Evolutionary conservation across 2,888 invertebrate genomes (phyloP), one percentile per base, ranked within the genome.

Genomic region (Caenorhabditis panamensis): DNA sequence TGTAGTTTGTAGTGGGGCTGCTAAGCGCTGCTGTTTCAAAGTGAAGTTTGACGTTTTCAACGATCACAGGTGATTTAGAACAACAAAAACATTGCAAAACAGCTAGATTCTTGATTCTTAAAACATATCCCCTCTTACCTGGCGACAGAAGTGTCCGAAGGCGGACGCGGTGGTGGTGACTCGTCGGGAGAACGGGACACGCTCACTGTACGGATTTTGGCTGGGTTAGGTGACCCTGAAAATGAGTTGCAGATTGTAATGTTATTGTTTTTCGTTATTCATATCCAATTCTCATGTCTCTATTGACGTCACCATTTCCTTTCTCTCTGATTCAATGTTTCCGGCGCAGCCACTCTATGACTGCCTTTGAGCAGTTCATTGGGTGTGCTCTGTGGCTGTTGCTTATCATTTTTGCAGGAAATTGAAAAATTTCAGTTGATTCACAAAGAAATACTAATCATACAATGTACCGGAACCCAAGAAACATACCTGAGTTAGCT

Each of bases 141-240:
- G 69, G 68, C 69, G 13, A 64, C 18, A 51, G 79, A 73, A 28
- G 41, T 63, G 73, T 68, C 73, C 54, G 75, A 76, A 53, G 82
- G 82, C 26, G 84, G 80, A 73, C 80, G 84, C 37, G 82, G 83
- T 37, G 83, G 83, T 53, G 82, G 79, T 53, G 83, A 84, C 77
- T 77, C 83, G 72, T 81, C 79, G 62, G 82, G 79, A 54, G 83
- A 82, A 63, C 76, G 79, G 56, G 51, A n/a, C 44, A 47, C 37
- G 53, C 68, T 62, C 75, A 71, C 80, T 71, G 80, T 63, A 20
- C 61, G 66, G 80, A 80, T 80, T 76, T 80, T 80, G 80, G 68
- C 67, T 75, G 72, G 63, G 63, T 68, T 44, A 66, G 75, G 75
- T 72, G 79, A 80, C 79, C 75, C 79, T 80, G 51, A 28, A 80